Evolutionary conservation across 1,140 invertebrate genomes (phyloP), one percentile per base, ranked within the genome.

Genomic region (Zophobas morio): DNA sequence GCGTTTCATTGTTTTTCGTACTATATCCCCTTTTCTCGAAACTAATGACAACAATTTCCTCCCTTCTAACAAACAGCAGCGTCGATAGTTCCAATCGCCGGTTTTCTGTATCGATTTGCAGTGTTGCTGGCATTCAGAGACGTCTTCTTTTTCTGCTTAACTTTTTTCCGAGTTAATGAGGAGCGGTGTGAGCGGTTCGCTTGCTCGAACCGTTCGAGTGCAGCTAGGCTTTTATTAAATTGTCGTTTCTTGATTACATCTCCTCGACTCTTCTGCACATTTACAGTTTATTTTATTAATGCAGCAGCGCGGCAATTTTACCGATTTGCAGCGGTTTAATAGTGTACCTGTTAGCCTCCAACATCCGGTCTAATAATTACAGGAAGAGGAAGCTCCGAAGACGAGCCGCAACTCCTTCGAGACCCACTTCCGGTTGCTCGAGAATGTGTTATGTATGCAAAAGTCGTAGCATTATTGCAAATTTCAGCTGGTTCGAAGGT

Each of bases 201-300:
- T 47, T 46, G 66, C 47, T 70, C 70, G 46, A 72, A 72, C 71
- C 71, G 51, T 73, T 73, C 71, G 71, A 56, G 54, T 73, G 71
- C 71, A 73, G 71, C 71, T 56, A 39, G 39, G 71, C 71, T 56
- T 39, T 73, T 73, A 73, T 73, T 73, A 73, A 73, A 73, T 73
- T 73, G 71, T 73, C 71, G 54, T n/a, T 72, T 6, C 70, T 37
- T 54, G 70, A 51, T 72, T 72, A 72, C 49, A 37, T 47, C 20
- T n/a, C 6, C 37, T 39, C 36, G 6, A 4, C 2, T 66, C 39
- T 42, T 66, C 8, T 8, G 39, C 60, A n/a, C 60, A 42, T 66
- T 66, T 66, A 40, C 39, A 42, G 37, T 66, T 66, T 37, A 42
- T 36, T 66, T 66, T 66, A 66, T 66, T 66, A 42, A 66, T 66